Conservation (phyloP, 2,113 vertebrate genomes). For the Labeo catla region DNA sequence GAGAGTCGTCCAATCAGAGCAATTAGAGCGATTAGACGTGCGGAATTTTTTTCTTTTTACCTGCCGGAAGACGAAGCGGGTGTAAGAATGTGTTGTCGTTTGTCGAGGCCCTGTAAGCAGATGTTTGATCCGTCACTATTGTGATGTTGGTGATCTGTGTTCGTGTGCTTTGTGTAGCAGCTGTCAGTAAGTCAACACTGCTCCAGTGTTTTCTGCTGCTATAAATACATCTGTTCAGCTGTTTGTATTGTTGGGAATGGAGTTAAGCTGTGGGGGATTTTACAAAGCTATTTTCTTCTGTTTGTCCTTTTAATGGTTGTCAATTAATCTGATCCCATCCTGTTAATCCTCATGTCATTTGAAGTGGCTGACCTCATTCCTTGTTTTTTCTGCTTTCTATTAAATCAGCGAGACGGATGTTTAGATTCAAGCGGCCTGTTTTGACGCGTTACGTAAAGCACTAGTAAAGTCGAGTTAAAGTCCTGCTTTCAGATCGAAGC, state of each 20-base stretch:
- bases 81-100: not conserved
- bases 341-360: too few species aligned
- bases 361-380: not conserved
- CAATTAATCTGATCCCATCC: not conserved
- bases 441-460: slow-evolving; percentile 2
- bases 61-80: not conserved
- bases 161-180: not conserved
- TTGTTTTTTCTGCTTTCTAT: not conserved
- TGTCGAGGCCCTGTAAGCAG: not conserved
- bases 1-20: not conserved
- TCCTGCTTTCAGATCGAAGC: slow-evolving; percentile 14
- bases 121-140: not conserved
- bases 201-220: slow-evolving; percentile 3
- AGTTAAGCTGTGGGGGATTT: not conserved
- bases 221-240: not conserved
- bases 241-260: not conserved
- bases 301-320: not conserved
- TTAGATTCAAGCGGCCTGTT: not conserved
- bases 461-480: slow-evolving; percentile 14
- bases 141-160: not conserved
- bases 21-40: not conserved
- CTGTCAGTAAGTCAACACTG: not conserved
- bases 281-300: not conserved
- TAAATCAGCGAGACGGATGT: not conserved
- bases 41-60: not conserved